Evolutionary conservation across 2,797 vertebrate species (phyloP).

Genomic region (Lepidocolaptes lacrymiger): DNA sequence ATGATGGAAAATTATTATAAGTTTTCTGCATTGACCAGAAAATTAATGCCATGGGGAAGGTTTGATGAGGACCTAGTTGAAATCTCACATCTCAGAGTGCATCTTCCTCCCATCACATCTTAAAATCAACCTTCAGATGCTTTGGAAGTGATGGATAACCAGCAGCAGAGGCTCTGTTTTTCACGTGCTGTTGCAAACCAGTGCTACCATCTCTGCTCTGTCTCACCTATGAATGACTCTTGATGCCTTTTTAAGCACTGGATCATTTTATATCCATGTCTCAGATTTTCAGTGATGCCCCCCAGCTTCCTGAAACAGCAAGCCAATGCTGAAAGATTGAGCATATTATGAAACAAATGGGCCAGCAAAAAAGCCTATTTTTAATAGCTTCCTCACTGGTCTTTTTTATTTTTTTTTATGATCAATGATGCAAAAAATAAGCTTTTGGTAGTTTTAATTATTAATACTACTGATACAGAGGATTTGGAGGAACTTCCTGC

Average conservation of each 20-base stretch:
- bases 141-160: background rate
- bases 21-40: background rate
- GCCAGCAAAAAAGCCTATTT: background rate
- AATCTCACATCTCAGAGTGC: background rate
- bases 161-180: background rate
- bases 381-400: background rate
- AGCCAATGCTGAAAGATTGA: background rate
- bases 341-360: background rate
- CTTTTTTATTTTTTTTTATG: background rate
- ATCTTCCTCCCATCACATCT: background rate
- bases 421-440: background rate
- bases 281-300: background rate
- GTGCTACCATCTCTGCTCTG: background rate
- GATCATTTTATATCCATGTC: background rate
- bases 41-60: background rate
- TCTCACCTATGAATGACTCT: background rate
- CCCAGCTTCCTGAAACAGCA: background rate
- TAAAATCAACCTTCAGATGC: background rate
- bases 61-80: background rate
- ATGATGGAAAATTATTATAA: background rate
- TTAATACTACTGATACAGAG: background rate
- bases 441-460: background rate
- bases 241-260: background rate
- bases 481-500: background rate
- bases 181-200: background rate